Evolutionary conservation across 2,797 vertebrate genomes (phyloP).

Genomic region (Cephalopachus bancanus): DNA sequence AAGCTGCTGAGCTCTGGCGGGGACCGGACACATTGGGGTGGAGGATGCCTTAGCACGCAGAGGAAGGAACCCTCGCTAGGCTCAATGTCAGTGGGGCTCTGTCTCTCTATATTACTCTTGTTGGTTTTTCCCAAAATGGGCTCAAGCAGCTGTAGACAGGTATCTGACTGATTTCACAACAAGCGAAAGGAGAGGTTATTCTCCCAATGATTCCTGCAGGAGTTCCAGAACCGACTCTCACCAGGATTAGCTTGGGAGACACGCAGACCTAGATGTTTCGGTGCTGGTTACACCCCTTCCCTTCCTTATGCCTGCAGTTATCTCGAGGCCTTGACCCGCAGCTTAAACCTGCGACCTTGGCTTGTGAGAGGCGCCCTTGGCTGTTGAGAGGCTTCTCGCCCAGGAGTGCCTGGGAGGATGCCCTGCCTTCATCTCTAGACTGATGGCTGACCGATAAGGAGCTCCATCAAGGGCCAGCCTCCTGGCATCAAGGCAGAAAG

Average conservation of each 20-base stretch:
- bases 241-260: background rate
- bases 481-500: background rate
- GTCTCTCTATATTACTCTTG: slow-evolving; percentile 10
- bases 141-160: background rate
- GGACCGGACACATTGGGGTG: background rate
- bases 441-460: background rate
- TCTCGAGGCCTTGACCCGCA: background rate
- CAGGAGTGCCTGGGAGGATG: background rate
- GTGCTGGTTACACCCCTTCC: background rate
- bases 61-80: slow-evolving; percentile 11
- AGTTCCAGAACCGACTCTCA: slow-evolving; percentile 2
- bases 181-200: slow-evolving; percentile 37
- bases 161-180: background rate
- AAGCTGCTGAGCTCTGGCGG: background rate
- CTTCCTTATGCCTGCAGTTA: background rate
- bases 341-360: background rate
- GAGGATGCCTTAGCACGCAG: background rate
- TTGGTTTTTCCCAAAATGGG: background rate
- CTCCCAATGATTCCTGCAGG: background rate
- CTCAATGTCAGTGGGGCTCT: background rate
- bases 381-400: background rate
- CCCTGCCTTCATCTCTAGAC: background rate
- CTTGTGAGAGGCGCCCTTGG: background rate
- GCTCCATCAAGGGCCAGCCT: background rate
- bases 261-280: background rate